phyloP scores from a whole-genome alignment of 2,888 invertebrate species.

The Hypomecis punctinalis region DNA sequence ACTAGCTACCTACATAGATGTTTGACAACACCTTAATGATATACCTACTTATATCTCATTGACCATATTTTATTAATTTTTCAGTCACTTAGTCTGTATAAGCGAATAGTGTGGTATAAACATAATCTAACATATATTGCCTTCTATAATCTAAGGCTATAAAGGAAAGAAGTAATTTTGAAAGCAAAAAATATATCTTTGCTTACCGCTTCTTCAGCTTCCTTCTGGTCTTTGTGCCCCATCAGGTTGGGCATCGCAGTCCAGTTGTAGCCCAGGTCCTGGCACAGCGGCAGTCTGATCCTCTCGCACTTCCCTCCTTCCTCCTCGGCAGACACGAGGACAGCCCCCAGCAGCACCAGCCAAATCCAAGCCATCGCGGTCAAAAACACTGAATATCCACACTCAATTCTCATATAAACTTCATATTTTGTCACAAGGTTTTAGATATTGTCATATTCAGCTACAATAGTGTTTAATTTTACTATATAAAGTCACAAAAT shows the following conservation, averaged over 20 bases:
- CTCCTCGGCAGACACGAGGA: slow-evolving; percentile 8
- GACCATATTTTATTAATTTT: too few relatives aligned
- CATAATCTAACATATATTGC: too few relatives aligned
- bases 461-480: not conserved
- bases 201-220: slow-evolving; percentile 91
- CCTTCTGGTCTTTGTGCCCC: slow-evolving; percentile 91
- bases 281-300: slow-evolving; percentile 91
- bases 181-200: not conserved
- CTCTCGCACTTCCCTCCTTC: slow-evolving; percentile 89
- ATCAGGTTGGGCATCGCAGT: slow-evolving; percentile 95
- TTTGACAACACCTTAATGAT: too few relatives aligned
- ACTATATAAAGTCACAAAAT: slow-evolving; percentile 36
- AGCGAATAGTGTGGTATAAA: too few relatives aligned
- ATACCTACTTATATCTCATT: too few relatives aligned
- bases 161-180: too few relatives aligned
- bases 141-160: too few relatives aligned
- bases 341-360: slow-evolving; percentile 73
- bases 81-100: too few relatives aligned
- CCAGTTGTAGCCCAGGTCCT: slow-evolving; percentile 93
- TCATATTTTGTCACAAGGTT: slow-evolving; percentile 63
- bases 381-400: slow-evolving; percentile 55
- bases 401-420: slow-evolving; percentile 46
- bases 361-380: slow-evolving; percentile 75
- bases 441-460: slow-evolving; percentile 32
- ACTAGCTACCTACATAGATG: too few relatives aligned